Percentiles rank a stretch among this genome's conserved stretches.
Conservation (phyloP, 2,113 vertebrate species). For the Sander lucioperca region DNA sequence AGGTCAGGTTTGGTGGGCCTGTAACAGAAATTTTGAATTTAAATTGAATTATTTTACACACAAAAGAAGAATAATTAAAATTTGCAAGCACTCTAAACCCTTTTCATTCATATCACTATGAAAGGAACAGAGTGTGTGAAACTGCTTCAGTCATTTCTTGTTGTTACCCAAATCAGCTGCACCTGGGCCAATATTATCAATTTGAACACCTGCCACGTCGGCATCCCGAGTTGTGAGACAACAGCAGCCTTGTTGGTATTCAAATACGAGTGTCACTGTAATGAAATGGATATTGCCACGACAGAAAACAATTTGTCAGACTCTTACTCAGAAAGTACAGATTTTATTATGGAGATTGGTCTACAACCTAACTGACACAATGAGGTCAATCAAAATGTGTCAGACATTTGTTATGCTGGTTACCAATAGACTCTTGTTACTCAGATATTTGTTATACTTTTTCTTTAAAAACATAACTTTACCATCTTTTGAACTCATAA, state of each 20-base stretch:
- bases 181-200: constrained; percentile 59
- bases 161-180: constrained; percentile 47
- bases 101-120: background rate
- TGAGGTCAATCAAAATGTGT: constrained; percentile 43
- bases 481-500: background rate
- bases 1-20: background rate
- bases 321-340: constrained; percentile 50
- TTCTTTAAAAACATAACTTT: background rate
- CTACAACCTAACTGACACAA: constrained; percentile 46
- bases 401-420: constrained; percentile 27
- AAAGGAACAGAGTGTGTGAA: constrained; percentile 10
- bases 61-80: background rate
- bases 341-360: constrained; percentile 64
- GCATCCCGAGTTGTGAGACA: constrained; percentile 43
- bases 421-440: background rate
- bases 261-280: constrained; percentile 52
- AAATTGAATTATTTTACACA: background rate
- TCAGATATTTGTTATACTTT: background rate
- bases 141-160: constrained; percentile 24
- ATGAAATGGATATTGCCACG: constrained; percentile 67
- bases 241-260: constrained; percentile 64
- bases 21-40: background rate
- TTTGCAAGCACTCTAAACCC: background rate
- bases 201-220: constrained; percentile 64
- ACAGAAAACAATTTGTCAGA: constrained; percentile 61